Evolutionary conservation across 2,888 invertebrate species (phyloP), one percentile per base, ranked within the genome.

Genomic region (Nesidiocoris tenuis): DNA sequence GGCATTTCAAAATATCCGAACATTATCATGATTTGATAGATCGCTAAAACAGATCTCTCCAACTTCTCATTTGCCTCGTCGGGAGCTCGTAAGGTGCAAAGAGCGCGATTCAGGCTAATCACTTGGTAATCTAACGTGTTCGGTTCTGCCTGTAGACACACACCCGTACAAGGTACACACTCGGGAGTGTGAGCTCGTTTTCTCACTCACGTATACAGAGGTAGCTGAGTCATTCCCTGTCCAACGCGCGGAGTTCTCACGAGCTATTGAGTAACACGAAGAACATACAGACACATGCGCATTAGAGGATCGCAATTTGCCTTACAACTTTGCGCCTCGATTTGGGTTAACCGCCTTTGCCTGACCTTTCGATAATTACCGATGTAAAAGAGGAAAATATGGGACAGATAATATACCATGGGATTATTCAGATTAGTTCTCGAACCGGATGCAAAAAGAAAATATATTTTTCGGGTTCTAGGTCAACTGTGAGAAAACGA

Each of bases 81-180:
- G 24, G 57, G 59, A 17, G 59, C 24, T 59, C 59, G 71, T 71
- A 61, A 71, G 71, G 57, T 19, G 39, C 39, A 39, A 39, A 12
- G n/a, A n/a, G 39, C 71, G 71, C 72, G 72, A 72, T 72, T 72
- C 72, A 72, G 72, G 72, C 72, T 72, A 72, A 72, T 72, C 72
- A 72, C 72, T 64, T 55, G 64, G 72, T 72, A 72, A 72, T 72
- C 61, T 63, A 72, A 64, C 72, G 57, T 70, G 70, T 57, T 22
- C 57, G 54, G 54, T 67, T 23, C 39, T 3, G 39, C 39, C 39
- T 39, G 39, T 39, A 39, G 5, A 39, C 39, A 39, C 12, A 12
- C 39, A 12, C 39, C 3, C 39, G 3, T 12, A 12, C 12, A 39
- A 39, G 12, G 39, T n/a, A 39, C 12, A 12, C 39, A 12, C 39